A percentile compares a stretch with the other conserved stretches of the same genome.
Evolutionary conservation across 2,888 invertebrate species (phyloP).

Genomic region (Deroplatys truncata): DNA sequence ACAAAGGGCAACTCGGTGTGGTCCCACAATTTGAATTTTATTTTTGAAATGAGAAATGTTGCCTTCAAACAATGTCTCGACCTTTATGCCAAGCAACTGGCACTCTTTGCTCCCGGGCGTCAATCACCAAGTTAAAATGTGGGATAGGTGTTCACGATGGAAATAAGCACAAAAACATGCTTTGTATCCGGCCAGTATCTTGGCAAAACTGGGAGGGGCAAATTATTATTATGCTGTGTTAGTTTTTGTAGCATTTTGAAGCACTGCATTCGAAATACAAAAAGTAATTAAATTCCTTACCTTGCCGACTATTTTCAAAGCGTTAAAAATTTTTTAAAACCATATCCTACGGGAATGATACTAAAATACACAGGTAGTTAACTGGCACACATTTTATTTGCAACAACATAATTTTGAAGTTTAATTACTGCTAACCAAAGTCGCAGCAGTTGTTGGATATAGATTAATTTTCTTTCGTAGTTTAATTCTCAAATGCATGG

Average conservation of each 20-base stretch:
- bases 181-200: not conserved
- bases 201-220: not conserved
- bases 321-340: too few relatives aligned
- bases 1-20: not conserved
- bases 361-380: too few relatives aligned
- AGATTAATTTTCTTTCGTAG: too few relatives aligned
- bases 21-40: not conserved
- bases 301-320: too few relatives aligned
- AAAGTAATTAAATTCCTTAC: too few relatives aligned
- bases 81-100: not conserved
- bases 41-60: not conserved
- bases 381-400: too few relatives aligned
- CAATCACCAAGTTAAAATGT: not conserved
- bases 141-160: not conserved
- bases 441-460: too few relatives aligned
- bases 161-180: not conserved
- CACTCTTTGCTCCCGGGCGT: not conserved
- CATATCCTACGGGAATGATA: too few relatives aligned
- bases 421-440: too few relatives aligned
- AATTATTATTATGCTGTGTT: not conserved
- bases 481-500: too few relatives aligned
- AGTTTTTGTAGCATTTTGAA: not conserved
- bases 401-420: too few relatives aligned
- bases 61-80: not conserved
- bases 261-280: too few relatives aligned